Base-by-base conservation (phyloP, 1,140 invertebrate genomes). In the Leptopilina clavipes region DNA sequence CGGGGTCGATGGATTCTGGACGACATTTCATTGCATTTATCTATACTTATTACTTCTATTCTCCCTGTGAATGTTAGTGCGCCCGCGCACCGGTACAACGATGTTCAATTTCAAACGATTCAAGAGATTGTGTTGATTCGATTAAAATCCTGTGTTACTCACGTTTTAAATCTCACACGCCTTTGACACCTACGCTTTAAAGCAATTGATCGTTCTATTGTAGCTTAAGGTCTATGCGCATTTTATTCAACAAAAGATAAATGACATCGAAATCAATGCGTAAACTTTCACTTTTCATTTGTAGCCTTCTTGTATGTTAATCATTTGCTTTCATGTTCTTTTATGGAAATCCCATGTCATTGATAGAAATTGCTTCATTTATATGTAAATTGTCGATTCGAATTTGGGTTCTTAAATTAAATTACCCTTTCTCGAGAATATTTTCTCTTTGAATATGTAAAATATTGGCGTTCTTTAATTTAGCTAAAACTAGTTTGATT, bases 161-260 rank as follows among this genome's bases (percentile, higher is more conserved):
- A 59, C 25, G 37, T 59, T 59, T 59, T 59, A 22, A 22, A 59
- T 25, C 12, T 59, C 56, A 59, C 56, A 59, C 56, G 12, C 56
- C 56, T 25, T 59, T 40, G 22, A 22, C 56, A 22, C 56, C 56
- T 25, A 59, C 56, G 56, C 56, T 59, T 59, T 19, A 25, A 25
- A 22, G 9, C 56, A 59, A 54, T 25, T 59, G 56, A 22, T 59
- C 56, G 22, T 59, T 59, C 56, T 59, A 59, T 59, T 59, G 56
- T 59, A 59, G 11, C 22, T 59, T 1, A 12, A 59, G 22, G 19
- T 59, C 56, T 25, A 25, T 59, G 11, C 19, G 19, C 19, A 25
- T 22, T 59, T 59, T 22, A 25, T 25, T 31, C 10, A 22, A 25
- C 10, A 59, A 22, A 25, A 12, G 22, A 40, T 59, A 22, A 22